Conservation (phyloP, 1,140 invertebrate genomes). For the Drosophila takahashii region DNA sequence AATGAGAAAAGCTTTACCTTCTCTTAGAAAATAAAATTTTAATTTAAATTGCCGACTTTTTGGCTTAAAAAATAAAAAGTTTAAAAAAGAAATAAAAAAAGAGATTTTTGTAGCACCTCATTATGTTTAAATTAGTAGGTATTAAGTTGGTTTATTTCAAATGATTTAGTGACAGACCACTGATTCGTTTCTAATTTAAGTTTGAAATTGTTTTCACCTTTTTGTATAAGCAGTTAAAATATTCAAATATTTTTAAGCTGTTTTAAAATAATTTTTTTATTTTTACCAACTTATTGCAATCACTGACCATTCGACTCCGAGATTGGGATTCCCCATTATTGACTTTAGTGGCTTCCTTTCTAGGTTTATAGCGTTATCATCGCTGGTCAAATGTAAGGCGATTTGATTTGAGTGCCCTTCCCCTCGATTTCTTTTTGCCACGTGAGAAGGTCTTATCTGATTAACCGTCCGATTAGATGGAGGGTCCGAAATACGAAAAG, state of each 20-base stretch:
- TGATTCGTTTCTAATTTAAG: no score
- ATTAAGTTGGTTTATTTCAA: no score
- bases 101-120: no score
- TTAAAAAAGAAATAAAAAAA: neutral
- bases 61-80: neutral
- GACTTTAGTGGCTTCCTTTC: neutral
- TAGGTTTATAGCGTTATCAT: neutral
- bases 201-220: no score
- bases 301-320: neutral
- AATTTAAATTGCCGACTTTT: slow-evolving; percentile 2
- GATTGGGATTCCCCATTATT: neutral
- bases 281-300: neutral
- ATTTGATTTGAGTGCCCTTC: slow-evolving; percentile 1
- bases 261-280: neutral
- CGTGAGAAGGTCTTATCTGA: slow-evolving; percentile 10
- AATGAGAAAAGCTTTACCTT: neutral
- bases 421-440: slow-evolving; percentile 1
- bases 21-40: neutral
- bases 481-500: neutral
- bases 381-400: neutral
- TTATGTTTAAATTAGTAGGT: no score
- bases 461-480: slow-evolving; percentile 6
- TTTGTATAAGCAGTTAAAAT: no score
- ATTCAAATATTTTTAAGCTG: neutral
- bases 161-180: no score